Evolutionary conservation across 2,113 vertebrate genomes (phyloP), one percentile per base, ranked within the genome.

Genomic region (Spea multiplicata): DNA sequence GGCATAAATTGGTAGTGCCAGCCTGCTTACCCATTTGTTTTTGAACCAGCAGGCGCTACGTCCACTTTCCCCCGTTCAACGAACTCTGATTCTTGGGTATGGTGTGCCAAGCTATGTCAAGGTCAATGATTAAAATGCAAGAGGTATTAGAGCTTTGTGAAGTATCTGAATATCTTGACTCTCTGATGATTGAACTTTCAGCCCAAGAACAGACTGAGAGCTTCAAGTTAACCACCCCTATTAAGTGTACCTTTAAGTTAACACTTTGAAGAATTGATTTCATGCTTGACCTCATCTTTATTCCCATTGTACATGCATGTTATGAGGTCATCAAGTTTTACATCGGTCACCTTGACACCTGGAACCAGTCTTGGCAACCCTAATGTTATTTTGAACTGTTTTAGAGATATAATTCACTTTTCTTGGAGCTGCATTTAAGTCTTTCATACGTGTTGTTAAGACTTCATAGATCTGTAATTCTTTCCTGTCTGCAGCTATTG

Each of bases 401-500:
- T 30, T 67, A 6, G 46, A 48, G 7, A 47, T 67, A 72, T 14
- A 62, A 16, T 17, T 45, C 50, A 57, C 49, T 73, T 13, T 48
- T 71, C 49, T 57, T 8, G 64, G 47, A 55, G 49, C 50, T 45
- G 46, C 46, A 44, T 48, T 62, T 55, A 12, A n/a, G 48, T 66
- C 48, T 71, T 73, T 12, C 6, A 59, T 53, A 16, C 47, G 9
- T 6, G 71, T 67, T 61, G 71, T 64, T 50, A n/a, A 65, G 50
- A 46, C 66, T 46, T 48, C 44, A 6, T 48, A 55, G 17, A 64
- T 66, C 71, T 17, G 50, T 66, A 64, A 80, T 73, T 80, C 64
- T 73, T 80, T 80, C 77, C 77, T 67, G 77, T 73, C 77, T 80
- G 69, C 44, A 73, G 71, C 76, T 73, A 76, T 64, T 76, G 74